Conservation (phyloP, 2,888 invertebrate species). For the Perithous albicinctus region DNA sequence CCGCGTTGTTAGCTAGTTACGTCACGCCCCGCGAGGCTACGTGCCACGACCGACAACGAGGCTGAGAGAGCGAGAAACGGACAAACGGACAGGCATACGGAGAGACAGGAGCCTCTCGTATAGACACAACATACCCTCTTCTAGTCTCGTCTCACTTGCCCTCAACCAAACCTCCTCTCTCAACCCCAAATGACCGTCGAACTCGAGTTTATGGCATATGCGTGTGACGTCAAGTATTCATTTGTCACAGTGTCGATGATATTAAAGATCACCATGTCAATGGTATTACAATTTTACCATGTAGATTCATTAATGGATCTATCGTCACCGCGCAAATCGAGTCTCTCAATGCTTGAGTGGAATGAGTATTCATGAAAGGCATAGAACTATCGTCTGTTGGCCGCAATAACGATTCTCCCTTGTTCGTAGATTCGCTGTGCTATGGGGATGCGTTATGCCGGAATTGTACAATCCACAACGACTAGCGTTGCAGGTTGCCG, state of each 20-base stretch:
- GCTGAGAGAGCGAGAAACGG: conserved; percentile 35
- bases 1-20: conserved; percentile 71
- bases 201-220: conserved; percentile 16
- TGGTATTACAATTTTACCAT: not conserved
- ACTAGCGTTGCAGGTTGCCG: conserved; percentile 14
- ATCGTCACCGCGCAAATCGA: conserved; percentile 9
- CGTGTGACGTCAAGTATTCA: not conserved
- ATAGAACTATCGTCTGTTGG: conserved; percentile 34
- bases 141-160: not conserved
- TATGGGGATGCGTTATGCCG: conserved; percentile 44
- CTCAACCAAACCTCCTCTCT: not conserved
- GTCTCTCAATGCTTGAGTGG: not conserved
- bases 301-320: not conserved
- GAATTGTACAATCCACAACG: conserved; percentile 36
- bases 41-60: conserved; percentile 62
- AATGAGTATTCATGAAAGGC: conserved; percentile 20
- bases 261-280: conserved; percentile 2
- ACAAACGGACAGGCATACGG: conserved; percentile 23
- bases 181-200: conserved; percentile 8
- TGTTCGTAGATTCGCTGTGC: conserved; percentile 49
- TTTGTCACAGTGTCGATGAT: not conserved
- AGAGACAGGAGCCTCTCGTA: conserved; percentile 1
- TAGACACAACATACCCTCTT: not conserved
- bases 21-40: conserved; percentile 69
- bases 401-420: conserved; percentile 60